A percentile compares a stretch with the other conserved stretches of the same genome.
Evolutionary conservation across 2,797 vertebrate genomes (phyloP).

Genomic region (Mico argentatus): DNA sequence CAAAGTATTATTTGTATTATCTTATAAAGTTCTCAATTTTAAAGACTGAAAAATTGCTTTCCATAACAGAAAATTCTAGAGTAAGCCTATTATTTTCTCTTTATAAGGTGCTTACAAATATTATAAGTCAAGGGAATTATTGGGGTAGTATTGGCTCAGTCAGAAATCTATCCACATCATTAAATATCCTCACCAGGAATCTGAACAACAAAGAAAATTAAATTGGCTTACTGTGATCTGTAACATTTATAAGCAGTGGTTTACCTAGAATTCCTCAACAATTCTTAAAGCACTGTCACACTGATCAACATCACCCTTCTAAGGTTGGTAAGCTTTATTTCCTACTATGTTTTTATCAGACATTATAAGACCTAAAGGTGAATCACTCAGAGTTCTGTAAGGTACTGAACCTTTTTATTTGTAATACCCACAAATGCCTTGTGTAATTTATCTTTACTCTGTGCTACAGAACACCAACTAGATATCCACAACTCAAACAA

Average conservation of each 20-base stretch:
- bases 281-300: slow-evolving; percentile 45
- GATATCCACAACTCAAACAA: slow-evolving; percentile 3
- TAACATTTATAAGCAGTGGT: slow-evolving; percentile 62
- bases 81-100: slow-evolving; percentile 69
- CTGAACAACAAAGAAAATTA: slow-evolving; percentile 69
- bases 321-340: slow-evolving; percentile 45
- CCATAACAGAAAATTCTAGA: slow-evolving; percentile 52
- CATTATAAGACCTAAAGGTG: slow-evolving; percentile 52
- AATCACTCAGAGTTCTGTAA: slow-evolving; percentile 23
- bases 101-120: slow-evolving; percentile 59
- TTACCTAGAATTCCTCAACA: slow-evolving; percentile 55
- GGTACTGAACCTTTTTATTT: slow-evolving; percentile 22
- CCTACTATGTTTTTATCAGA: slow-evolving; percentile 45
- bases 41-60: slow-evolving; percentile 62
- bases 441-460: slow-evolving; percentile 15
- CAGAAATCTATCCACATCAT: slow-evolving; percentile 76
- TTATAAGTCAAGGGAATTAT: slow-evolving; percentile 65
- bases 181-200: slow-evolving; percentile 76
- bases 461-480: background rate
- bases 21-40: slow-evolving; percentile 31
- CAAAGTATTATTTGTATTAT: background rate
- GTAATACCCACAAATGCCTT: background rate
- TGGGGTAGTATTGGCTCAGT: slow-evolving; percentile 74
- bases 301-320: slow-evolving; percentile 17
- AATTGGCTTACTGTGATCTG: slow-evolving; percentile 74